A percentile compares a stretch with the other conserved stretches of the same genome.
Conservation (phyloP, 1,140 invertebrate genomes). For the Leptinotarsa texana region DNA sequence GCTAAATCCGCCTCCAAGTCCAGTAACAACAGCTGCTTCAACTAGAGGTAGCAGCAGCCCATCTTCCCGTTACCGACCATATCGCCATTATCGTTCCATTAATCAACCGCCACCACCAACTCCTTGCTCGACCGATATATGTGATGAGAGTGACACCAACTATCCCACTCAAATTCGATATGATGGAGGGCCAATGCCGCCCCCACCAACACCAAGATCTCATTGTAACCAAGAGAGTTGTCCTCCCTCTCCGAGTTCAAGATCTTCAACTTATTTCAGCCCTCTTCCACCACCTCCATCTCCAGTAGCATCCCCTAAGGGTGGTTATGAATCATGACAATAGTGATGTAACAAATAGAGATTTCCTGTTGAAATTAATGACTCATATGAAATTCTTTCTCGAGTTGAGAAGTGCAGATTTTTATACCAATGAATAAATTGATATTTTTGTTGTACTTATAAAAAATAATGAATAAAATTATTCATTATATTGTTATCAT, state of each 20-base stretch:
- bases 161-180: conserved; percentile 62
- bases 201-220: conserved; percentile 82
- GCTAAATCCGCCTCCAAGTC: conserved; percentile 87
- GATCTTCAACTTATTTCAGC: conserved; percentile 74
- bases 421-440: too few species aligned
- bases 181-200: conserved; percentile 74
- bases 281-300: conserved; percentile 73
- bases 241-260: conserved; percentile 78
- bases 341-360: not conserved
- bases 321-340: conserved; percentile 49
- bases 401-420: too few species aligned
- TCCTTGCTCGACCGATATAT: conserved; percentile 91
- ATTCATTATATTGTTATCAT: too few species aligned
- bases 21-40: conserved; percentile 72
- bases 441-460: too few species aligned
- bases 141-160: conserved; percentile 82
- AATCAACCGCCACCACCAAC: conserved; percentile 90
- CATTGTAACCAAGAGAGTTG: conserved; percentile 75
- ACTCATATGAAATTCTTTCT: too few species aligned
- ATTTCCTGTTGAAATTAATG: too few species aligned
- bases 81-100: conserved; percentile 75
- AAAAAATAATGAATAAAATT: too few species aligned
- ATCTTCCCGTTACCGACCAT: conserved; percentile 65
- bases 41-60: conserved; percentile 58
- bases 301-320: conserved; percentile 65